Percentiles rank a stretch among this genome's conserved stretches.
Conservation (phyloP, 2,888 invertebrate genomes). For the Byasa hedistus region DNA sequence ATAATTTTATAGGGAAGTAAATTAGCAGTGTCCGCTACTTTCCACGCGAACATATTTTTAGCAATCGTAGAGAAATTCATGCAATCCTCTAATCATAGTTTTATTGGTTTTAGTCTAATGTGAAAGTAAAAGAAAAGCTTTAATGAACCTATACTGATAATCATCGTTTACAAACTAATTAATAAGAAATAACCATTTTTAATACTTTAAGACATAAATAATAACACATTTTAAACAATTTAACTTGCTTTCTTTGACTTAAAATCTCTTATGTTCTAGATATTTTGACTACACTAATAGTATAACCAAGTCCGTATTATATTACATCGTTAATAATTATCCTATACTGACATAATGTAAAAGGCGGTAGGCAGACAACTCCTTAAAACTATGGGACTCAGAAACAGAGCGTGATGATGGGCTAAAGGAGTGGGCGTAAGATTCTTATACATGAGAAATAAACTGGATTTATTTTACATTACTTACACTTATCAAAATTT, state of each 20-base stretch:
- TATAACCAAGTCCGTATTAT: constrained; percentile 76
- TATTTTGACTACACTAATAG: constrained; percentile 79
- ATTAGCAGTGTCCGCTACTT: background rate
- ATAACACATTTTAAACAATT: constrained; percentile 81
- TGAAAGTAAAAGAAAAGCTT: constrained; percentile 51
- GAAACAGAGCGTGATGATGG: constrained; percentile 63
- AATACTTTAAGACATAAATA: constrained; percentile 81
- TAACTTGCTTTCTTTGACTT: constrained; percentile 80
- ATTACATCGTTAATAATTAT: constrained; percentile 69
- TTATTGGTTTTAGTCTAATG: constrained; percentile 66
- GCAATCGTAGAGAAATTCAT: background rate
- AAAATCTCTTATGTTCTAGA: constrained; percentile 72
- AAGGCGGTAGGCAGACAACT: constrained; percentile 79
- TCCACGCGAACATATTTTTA: background rate
- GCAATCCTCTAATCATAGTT: constrained; percentile 38
- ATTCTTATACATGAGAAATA: constrained; percentile 23
- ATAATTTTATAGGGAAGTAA: background rate
- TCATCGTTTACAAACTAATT: constrained; percentile 78
- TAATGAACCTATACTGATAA: constrained; percentile 66
- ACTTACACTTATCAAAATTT: constrained; percentile 9
- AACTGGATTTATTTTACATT: constrained; percentile 21
- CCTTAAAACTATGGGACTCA: constrained; percentile 72
- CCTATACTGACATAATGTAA: constrained; percentile 77
- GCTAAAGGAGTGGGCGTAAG: constrained; percentile 19
- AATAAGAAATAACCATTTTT: constrained; percentile 80